Evolutionary conservation across 2,113 vertebrate species (phyloP).

Genomic region (Istiophorus platypterus): DNA sequence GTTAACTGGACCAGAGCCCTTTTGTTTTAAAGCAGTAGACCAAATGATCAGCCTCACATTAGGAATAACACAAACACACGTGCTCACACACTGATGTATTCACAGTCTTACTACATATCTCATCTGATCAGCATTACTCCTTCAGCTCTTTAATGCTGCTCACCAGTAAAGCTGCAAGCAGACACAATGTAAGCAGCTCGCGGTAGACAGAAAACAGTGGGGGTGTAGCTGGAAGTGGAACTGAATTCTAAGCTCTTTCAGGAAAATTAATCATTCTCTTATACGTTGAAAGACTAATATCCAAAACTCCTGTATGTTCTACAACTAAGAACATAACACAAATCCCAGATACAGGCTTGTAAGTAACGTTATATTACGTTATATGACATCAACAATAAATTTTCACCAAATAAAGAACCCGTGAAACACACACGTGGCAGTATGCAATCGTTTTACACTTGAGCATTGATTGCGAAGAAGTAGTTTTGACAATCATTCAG

Average conservation of each 20-base stretch:
- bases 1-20: slow-evolving; percentile 68
- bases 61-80: slow-evolving; percentile 53
- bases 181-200: slow-evolving; percentile 43
- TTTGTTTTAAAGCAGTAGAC: slow-evolving; percentile 80
- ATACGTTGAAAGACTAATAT: background rate
- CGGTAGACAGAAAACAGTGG: slow-evolving; percentile 14
- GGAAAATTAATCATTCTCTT: slow-evolving; percentile 8
- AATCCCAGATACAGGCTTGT: background rate
- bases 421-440: background rate
- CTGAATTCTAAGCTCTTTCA: slow-evolving; percentile 9
- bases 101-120: slow-evolving; percentile 43
- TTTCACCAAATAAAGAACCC: background rate
- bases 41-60: slow-evolving; percentile 65
- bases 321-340: slow-evolving; percentile 1
- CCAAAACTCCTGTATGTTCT: background rate
- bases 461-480: background rate
- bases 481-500: background rate
- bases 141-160: slow-evolving; percentile 28
- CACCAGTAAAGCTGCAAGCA: slow-evolving; percentile 29
- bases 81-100: slow-evolving; percentile 28
- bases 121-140: slow-evolving; percentile 65
- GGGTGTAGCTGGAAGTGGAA: background rate
- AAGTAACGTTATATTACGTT: background rate
- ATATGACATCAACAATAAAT: slow-evolving; percentile 3
- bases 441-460: background rate